phyloP scores from a whole-genome alignment of 2,888 invertebrate genomes.

The Lottia scabra region DNA sequence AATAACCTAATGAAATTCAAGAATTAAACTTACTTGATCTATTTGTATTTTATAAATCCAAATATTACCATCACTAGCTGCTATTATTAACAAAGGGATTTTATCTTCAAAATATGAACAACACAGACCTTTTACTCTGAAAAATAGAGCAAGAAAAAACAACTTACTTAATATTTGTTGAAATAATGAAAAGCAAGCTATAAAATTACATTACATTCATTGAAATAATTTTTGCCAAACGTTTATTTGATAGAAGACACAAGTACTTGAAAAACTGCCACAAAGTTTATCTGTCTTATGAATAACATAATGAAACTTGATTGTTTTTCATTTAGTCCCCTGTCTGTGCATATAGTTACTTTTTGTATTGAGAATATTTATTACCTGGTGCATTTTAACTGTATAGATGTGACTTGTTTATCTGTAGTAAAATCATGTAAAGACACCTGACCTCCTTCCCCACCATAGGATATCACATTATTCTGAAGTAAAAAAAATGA shows the following conservation, averaged over 20 bases:
- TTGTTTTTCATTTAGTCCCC: too few species aligned
- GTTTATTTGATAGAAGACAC: too few species aligned
- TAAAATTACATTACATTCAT: too few species aligned
- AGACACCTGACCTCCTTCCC: constrained; percentile 47
- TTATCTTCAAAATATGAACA: constrained; percentile 17
- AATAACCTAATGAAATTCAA: too few species aligned
- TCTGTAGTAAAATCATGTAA: constrained; percentile 44
- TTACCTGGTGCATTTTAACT: constrained; percentile 46
- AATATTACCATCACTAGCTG: constrained; percentile 83
- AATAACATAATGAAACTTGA: too few species aligned
- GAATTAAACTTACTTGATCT: constrained; percentile 28
- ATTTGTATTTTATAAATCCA: constrained; percentile 77
- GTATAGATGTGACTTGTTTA: constrained; percentile 33
- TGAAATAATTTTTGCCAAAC: too few species aligned
- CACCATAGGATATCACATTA: constrained; percentile 45
- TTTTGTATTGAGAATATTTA: too few species aligned
- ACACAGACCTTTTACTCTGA: constrained; percentile 43
- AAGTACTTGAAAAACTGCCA: too few species aligned
- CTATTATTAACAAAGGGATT: constrained; percentile 71
- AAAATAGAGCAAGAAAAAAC: constrained; percentile 9
- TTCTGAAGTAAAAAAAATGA: constrained; percentile 39
- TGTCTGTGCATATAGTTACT: too few species aligned
- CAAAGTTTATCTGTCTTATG: too few species aligned
- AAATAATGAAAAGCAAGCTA: too few species aligned
- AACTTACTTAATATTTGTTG: too few species aligned